Evolutionary conservation across 2,888 invertebrate species (phyloP).

Genomic region (Mellilla xanthometata): DNA sequence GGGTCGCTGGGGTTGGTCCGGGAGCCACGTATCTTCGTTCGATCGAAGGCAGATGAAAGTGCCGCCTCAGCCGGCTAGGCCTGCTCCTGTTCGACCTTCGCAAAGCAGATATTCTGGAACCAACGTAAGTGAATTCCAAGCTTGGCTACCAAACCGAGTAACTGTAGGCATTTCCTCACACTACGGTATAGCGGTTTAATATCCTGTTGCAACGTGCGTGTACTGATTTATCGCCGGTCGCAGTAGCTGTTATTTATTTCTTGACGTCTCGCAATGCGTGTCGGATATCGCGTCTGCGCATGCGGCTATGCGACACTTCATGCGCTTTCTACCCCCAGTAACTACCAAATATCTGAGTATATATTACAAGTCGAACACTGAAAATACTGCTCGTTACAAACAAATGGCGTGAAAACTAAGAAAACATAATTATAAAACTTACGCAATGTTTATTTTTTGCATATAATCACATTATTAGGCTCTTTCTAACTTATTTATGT

Average conservation of each 20-base stretch:
- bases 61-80: conserved; percentile 70
- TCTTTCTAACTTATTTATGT: conserved; percentile 50
- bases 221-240: conserved; percentile 45
- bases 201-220: conserved; percentile 53
- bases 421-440: no score
- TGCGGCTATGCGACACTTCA: conserved; percentile 47
- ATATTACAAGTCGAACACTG: no score
- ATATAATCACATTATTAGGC: no score
- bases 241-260: conserved; percentile 51
- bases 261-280: conserved; percentile 68
- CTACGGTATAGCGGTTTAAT: conserved; percentile 39
- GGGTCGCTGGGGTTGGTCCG: conserved; percentile 80
- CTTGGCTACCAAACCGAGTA: conserved; percentile 28
- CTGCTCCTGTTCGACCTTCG: conserved; percentile 65
- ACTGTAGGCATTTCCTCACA: conserved; percentile 21
- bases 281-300: conserved; percentile 56
- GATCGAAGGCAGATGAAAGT: conserved; percentile 74
- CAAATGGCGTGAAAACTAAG: no score
- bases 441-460: no score
- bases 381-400: no score
- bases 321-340: no score
- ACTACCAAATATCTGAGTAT: no score
- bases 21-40: conserved; percentile 77
- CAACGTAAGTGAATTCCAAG: conserved; percentile 60
- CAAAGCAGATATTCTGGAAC: conserved; percentile 58